Evolutionary conservation across 1,140 invertebrate genomes (phyloP), one percentile per base, ranked within the genome.

Genomic region (Lineus longissimus): DNA sequence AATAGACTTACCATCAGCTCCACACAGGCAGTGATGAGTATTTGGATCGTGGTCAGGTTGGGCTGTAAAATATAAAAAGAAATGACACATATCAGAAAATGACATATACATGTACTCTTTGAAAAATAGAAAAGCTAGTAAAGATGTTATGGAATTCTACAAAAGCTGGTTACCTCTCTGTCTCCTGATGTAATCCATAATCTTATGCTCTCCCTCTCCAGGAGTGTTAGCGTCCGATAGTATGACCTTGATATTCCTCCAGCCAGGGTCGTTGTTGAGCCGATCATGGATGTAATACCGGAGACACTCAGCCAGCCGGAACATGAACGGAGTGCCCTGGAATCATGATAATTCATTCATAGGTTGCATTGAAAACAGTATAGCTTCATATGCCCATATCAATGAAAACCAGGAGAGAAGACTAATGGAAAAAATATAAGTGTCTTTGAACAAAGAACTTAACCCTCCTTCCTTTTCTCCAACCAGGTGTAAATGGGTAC

Each of bases 161-260:
- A n/a, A n/a, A n/a, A n/a, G n/a, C n/a, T n/a, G 23, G 29, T 68
- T 71, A 89, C 89, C 88, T 85, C 95, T 88, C 83, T 98, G 96
- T 73, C 88, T 89, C n/a, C 97, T 85, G 69, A 99, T 97, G 80
- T 89, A 99, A 83, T 99, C 95, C 96, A 98, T 98, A 70, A 99
- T 98, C 84, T 98, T 99, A 76, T 99, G 96, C 83, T 99, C 96
- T 23, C 96, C 96, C 85, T 99, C 96, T 22, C 96, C 96, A 15
- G 96, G 96, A 9, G 95, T 94, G 86, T 97, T 99, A 1, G 97
- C 96, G 85, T 99, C 97, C 13, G 95, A 98, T 17, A 99, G 84
- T 71, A 99, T 95, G 0, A 98, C 83, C 73, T 96, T 95, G 60
- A 99, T 90, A 41, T 90, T 88, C 74, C 88, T 89, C 97, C 97